These are phyloP conservation scores for Drosophila maculinotata DNA, from an alignment of 2,888 invertebrate species.

Conservation along the genomic window DNA sequence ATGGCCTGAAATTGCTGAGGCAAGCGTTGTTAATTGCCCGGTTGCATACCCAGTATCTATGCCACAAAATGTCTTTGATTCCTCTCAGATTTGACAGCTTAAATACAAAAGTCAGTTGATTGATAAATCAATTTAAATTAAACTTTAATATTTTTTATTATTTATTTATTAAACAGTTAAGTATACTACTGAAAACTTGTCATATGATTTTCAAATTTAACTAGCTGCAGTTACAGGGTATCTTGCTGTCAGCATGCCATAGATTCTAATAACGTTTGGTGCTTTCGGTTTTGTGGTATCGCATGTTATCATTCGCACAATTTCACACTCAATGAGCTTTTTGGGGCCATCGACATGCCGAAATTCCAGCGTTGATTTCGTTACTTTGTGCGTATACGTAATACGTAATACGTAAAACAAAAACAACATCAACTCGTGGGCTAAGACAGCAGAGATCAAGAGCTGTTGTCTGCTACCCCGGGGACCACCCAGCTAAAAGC, in stretches of 20 bases:
- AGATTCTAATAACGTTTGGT: neutral
- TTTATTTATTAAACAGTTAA: neutral
- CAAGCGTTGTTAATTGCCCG: conserved; percentile 59
- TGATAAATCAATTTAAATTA: no score
- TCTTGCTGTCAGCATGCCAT: neutral
- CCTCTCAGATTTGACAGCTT: no score
- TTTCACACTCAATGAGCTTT: conserved; percentile 48
- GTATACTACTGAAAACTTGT: neutral
- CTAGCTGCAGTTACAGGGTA: no score
- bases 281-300: neutral
- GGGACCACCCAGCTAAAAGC: conserved; percentile 59
- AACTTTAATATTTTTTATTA: neutral
- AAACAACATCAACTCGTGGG: neutral
- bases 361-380: conserved; percentile 18
- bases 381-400: conserved; percentile 30
- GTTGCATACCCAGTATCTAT: conserved; percentile 12
- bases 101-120: no score
- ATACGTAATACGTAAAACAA: neutral
- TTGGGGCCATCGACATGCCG: conserved; percentile 23
- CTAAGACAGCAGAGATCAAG: neutral
- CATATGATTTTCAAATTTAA: no score
- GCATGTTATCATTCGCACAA: conserved; percentile 33
- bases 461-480: no score
- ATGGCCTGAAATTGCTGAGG: conserved; percentile 55
- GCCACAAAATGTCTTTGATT: no score